These are phyloP conservation scores for Heliconius himera DNA, from an alignment of 1,140 invertebrate species.

Conservation along the genomic window DNA sequence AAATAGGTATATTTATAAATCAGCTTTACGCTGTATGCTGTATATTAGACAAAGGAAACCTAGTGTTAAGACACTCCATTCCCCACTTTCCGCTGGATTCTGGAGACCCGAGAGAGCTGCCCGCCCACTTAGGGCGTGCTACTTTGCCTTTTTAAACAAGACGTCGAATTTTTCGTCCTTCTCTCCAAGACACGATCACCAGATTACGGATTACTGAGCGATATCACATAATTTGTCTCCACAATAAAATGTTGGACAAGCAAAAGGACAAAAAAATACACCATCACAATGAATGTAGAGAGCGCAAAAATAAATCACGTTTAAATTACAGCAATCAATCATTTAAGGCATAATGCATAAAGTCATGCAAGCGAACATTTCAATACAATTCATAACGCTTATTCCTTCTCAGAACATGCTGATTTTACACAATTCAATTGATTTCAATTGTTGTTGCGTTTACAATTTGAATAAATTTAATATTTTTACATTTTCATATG, in stretches of 20 bases:
- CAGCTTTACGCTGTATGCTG: too few relatives aligned
- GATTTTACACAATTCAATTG: constrained; percentile 1
- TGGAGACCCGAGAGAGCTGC: too few relatives aligned
- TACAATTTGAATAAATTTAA: constrained; percentile 36
- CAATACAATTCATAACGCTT: constrained; percentile 8
- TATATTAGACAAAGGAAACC: too few relatives aligned
- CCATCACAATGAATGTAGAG: not conserved
- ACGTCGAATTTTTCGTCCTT: too few relatives aligned
- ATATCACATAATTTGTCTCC: constrained; percentile 1
- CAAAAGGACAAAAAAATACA: not conserved
- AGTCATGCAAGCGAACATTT: constrained; percentile 2
- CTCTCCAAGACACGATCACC: too few relatives aligned
- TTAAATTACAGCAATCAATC: constrained; percentile 12
- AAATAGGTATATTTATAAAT: too few relatives aligned
- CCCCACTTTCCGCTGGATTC: too few relatives aligned
- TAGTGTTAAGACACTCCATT: too few relatives aligned
- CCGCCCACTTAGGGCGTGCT: too few relatives aligned
- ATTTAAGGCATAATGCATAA: constrained; percentile 4
- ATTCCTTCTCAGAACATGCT: not conserved
- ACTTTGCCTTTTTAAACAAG: too few relatives aligned
- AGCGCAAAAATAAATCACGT: not conserved
- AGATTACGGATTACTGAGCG: too few relatives aligned
- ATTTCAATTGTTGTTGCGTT: constrained; percentile 13
- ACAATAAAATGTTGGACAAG: not conserved
- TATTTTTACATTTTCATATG: constrained; percentile 31